phyloP scores from a whole-genome alignment of 1,140 invertebrate genomes.

The Drosophila melanica region DNA sequence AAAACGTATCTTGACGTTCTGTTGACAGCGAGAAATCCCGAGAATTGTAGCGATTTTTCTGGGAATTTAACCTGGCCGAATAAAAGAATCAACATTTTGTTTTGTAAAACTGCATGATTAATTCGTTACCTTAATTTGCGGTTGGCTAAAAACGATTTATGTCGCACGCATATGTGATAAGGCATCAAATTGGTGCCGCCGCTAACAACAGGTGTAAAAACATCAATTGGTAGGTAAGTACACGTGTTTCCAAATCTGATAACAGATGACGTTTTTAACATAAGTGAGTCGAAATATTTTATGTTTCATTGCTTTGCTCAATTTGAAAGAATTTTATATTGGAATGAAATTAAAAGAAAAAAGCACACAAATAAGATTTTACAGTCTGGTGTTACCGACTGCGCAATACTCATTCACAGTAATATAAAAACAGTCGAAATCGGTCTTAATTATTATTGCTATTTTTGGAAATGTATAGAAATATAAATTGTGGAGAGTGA shows the following conservation, averaged over 20 bases:
- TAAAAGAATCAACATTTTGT: too few species aligned
- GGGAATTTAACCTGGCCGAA: not conserved
- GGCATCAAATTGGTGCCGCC: conserved; percentile 33
- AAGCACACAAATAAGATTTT: too few species aligned
- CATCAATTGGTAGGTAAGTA: conserved; percentile 11
- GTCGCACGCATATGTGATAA: conserved; percentile 31
- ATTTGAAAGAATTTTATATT: not conserved
- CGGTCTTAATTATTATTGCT: too few species aligned
- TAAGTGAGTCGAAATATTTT: not conserved
- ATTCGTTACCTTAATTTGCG: conserved; percentile 10
- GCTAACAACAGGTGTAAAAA: conserved; percentile 34
- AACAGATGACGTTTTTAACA: not conserved
- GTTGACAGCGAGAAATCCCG: too few species aligned
- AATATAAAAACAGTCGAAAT: too few species aligned
- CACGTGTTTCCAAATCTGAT: conserved; percentile 1
- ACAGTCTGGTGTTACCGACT: too few species aligned
- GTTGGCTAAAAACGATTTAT: conserved; percentile 29
- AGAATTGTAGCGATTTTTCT: too few species aligned
- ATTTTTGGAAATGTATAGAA: too few species aligned
- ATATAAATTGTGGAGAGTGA: too few species aligned
- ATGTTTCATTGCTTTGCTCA: not conserved
- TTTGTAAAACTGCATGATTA: not conserved
- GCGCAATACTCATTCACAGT: too few species aligned
- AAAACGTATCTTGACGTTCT: too few species aligned
- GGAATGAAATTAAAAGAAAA: not conserved